Conservation (phyloP, 2,888 invertebrate genomes). For the Cremastinae sp. region DNA sequence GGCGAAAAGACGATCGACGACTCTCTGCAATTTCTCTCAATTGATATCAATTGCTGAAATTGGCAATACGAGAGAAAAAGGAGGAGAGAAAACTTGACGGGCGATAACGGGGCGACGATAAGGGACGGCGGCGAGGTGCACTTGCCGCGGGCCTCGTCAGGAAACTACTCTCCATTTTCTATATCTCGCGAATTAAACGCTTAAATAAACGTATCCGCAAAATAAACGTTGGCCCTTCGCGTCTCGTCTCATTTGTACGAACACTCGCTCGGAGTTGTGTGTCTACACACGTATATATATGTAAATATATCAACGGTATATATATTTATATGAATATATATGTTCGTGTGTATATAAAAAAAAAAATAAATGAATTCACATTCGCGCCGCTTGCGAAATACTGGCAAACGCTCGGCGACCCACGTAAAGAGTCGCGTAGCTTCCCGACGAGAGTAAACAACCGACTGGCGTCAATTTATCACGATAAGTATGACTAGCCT, state of each 20-base stretch:
- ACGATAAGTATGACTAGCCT: background rate
- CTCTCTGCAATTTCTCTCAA: slow-evolving; percentile 53
- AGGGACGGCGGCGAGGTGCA: slow-evolving; percentile 17
- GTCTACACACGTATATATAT: no score
- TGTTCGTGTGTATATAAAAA: slow-evolving; percentile 5
- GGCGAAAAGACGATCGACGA: slow-evolving; percentile 29
- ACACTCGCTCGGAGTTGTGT: background rate
- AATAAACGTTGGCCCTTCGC: slow-evolving; percentile 39
- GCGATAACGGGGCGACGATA: background rate
- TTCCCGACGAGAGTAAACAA: slow-evolving; percentile 54
- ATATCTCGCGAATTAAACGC: slow-evolving; percentile 33
- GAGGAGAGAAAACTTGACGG: slow-evolving; percentile 17
- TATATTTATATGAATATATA: slow-evolving; percentile 5
- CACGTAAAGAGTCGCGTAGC: slow-evolving; percentile 42
- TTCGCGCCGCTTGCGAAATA: slow-evolving; percentile 48
- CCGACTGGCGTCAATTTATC: slow-evolving; percentile 44
- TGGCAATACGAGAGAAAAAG: slow-evolving; percentile 38
- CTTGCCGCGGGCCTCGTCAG: slow-evolving; percentile 18
- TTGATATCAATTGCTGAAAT: slow-evolving; percentile 59
- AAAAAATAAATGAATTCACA: slow-evolving; percentile 18
- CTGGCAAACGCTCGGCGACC: slow-evolving; percentile 21
- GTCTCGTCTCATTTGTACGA: slow-evolving; percentile 9
- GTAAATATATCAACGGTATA: no score
- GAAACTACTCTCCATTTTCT: slow-evolving; percentile 9
- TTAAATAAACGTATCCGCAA: slow-evolving; percentile 39